Percentiles rank a stretch among this genome's conserved stretches.
These are phyloP conservation scores for Gnatocerus cornutus DNA, from an alignment of 2,888 invertebrate species.

Conservation along the genomic window DNA sequence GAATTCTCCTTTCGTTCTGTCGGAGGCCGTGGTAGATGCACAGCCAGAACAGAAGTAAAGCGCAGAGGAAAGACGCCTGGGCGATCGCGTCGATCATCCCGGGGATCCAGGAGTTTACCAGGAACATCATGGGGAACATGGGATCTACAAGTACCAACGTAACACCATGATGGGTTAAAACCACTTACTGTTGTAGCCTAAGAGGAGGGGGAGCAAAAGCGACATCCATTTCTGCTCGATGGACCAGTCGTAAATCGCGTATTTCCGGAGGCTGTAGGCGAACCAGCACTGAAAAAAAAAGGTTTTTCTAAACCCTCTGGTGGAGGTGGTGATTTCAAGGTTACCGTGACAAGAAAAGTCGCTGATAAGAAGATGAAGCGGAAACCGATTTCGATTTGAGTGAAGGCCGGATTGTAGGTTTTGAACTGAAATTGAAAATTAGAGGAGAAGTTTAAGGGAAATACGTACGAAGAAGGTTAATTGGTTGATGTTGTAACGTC, in stretches of 20 bases:
- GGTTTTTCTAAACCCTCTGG: too few relatives aligned
- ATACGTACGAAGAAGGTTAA: slow-evolving; percentile 87
- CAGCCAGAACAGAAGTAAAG: slow-evolving; percentile 94
- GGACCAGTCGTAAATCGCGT: slow-evolving; percentile 94
- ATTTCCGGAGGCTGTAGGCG: slow-evolving; percentile 89
- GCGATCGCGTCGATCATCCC: slow-evolving; percentile 93
- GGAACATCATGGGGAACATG: slow-evolving; percentile 91
- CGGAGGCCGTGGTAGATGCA: slow-evolving; percentile 96
- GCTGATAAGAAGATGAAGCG: slow-evolving; percentile 92
- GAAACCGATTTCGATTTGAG: slow-evolving; percentile 98
- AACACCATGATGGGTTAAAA: not conserved
- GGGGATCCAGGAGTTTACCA: slow-evolving; percentile 91
- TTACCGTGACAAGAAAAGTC: slow-evolving; percentile 90
- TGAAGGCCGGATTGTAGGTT: slow-evolving; percentile 96
- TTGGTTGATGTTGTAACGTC: slow-evolving; percentile 87
- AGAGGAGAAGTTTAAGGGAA: not conserved
- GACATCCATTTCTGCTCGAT: slow-evolving; percentile 99
- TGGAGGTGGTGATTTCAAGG: too few relatives aligned
- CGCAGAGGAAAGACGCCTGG: slow-evolving; percentile 91
- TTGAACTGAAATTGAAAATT: slow-evolving; percentile 81
- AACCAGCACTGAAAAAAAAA: slow-evolving; percentile 88
- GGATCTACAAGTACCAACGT: slow-evolving; percentile 80
- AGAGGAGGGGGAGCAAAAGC: slow-evolving; percentile 86
- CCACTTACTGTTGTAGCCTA: slow-evolving; percentile 93
- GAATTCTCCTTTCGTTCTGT: slow-evolving; percentile 91